Evolutionary conservation across 2,113 vertebrate genomes (phyloP).

Genomic region (Calyptomena viridis): DNA sequence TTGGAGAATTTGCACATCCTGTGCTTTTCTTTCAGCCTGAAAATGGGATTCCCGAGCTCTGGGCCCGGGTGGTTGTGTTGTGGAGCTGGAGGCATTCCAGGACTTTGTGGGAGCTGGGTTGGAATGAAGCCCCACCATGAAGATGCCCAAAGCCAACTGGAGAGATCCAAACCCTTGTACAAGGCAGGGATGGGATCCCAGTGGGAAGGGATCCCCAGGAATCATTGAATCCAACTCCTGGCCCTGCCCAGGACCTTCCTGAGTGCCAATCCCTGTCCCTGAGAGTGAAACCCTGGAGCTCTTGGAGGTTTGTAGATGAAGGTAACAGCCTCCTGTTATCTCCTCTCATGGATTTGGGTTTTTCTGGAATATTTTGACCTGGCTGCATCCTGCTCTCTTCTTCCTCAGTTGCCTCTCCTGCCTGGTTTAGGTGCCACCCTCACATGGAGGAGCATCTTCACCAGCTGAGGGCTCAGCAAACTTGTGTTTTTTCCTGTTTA

Average conservation of each 20-base stretch:
- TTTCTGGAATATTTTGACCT: background rate
- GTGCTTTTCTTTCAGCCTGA: background rate
- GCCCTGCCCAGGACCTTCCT: no score
- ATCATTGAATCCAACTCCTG: background rate
- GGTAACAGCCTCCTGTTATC: accelerated
- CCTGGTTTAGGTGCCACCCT: background rate
- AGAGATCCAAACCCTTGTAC: background rate
- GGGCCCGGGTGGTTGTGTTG: accelerated
- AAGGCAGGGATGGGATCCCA: no score
- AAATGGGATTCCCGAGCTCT: background rate
- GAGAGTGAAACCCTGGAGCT: accelerated
- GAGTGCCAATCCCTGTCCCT: no score
- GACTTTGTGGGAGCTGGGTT: background rate
- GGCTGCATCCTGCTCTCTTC: background rate
- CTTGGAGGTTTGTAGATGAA: background rate
- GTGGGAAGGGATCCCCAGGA: no score
- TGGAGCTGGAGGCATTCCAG: background rate
- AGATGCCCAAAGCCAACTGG: background rate
- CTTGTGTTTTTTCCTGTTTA: background rate
- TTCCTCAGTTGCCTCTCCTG: background rate
- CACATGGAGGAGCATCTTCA: background rate
- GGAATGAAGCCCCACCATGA: accelerated
- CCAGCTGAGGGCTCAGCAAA: background rate
- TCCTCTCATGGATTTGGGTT: background rate
- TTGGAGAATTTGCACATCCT: background rate